Base-by-base conservation (phyloP, 2,888 invertebrate genomes). In the Caenorhabditis macrosperma region DNA sequence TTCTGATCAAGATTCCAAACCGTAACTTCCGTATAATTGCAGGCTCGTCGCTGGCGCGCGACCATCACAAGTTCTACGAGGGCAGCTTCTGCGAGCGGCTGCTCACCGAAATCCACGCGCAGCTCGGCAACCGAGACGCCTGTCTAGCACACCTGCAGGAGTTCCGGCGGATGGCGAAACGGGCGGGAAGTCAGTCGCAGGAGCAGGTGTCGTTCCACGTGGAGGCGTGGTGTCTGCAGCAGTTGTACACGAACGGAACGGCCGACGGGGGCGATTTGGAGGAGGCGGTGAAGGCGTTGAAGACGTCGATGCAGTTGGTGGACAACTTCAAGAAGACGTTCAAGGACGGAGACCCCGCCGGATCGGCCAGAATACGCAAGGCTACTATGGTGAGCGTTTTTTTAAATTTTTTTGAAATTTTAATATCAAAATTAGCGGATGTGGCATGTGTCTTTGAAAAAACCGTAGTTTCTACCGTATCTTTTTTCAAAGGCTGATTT, bases 181-280 rank as follows among this genome's bases (percentile, higher is more conserved):
- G 61, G 10, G 66, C 55, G 20, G 22, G n/a, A 22, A 52, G 35
- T 50, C 41, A 20, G 4, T 79, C 79, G 1, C 79, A 79, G 26
- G 63, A 64, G 22, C 79, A 79, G 28, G 15, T 79, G 17, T 74
- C 74, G 5, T 57, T 28, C 17, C 79, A 79, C 41, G 79, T 79
- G 4, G 57, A 74, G 46, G 79, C 79, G n/a, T 79, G 79, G 79
- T 74, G 74, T 22, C 33, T 68, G 2, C 60, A 46, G 24, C 72
- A 69, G 15, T 46, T 79, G 5, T 79, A 24, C 28, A 10, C 41
- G n/a, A 50, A 44, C 5, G 79, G 59, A 20, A 20, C 6, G 12
- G 74, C 52, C 17, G 63, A 33, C 1, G 12, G 0, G 33, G 1
- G 3, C 3, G 79, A 79, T 7, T 15, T 79, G n/a, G 68, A 68